Base-by-base conservation (phyloP, 2,797 vertebrate species). In the Lycodopsis pacificus region DNA sequence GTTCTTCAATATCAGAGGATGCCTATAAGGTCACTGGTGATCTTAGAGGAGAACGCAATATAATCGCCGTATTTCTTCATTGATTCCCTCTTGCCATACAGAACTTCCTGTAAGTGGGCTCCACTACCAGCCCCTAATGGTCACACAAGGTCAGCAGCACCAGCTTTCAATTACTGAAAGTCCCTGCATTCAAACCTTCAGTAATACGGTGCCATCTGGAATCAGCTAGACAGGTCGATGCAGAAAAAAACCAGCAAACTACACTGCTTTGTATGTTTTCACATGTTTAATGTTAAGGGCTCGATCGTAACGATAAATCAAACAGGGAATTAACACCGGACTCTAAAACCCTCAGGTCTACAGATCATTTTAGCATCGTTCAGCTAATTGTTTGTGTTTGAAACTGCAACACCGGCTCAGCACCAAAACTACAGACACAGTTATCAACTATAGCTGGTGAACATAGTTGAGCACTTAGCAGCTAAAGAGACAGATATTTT, bases 141-240 rank as follows among this genome's bases (percentile, higher is more conserved):
- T 59, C 46, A 44, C 30, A 58, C 68, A 80, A 83, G 79, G 81
- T 79, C 73, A 79, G 34, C 54, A 73, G 68, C 64, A 73, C 44
- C 42, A 42, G 34, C 59, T 62, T 68, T 73, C 53, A 54, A 71
- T 53, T 67, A 2, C 34, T 65, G 51, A 57, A 68, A 58, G 58
- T 61, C 36, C 40, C 70, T 73, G 53, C 7, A 53, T 61, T 67
- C 2, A 68, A 71, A 62, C 56, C 14, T 49, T 80, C 42, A 70
- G 22, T 57, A 34, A 40, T 42, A 19, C n/a, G 14, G 19, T 15
- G 27, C 30, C 14, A 13, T 53, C 38, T 77, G 66, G 49, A 57
- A 30, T n/a, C 22, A 58, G 32, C 32, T 48, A 22, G 19, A 71
- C 34, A 9, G 49, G 42, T 63, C 1, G n/a, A 27, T 1, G 25